Base-by-base conservation (phyloP, 1,140 invertebrate genomes). In the Halictus rubicundus region DNA sequence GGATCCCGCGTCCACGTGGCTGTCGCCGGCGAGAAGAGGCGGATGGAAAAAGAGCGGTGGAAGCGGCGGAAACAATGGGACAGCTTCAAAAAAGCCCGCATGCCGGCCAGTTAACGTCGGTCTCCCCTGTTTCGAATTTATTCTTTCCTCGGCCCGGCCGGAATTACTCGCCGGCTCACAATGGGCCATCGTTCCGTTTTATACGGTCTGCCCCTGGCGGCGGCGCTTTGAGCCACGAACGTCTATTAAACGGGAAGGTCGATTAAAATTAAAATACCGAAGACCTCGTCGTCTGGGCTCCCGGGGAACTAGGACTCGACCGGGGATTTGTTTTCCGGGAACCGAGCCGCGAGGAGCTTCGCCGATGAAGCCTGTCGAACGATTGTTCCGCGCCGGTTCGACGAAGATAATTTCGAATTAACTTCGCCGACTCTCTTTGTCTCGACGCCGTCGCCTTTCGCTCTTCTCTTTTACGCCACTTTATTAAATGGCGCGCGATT, bases 221-320 rank as follows among this genome's bases (percentile, higher is more conserved):
- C 21, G 21, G 37, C 23, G 39, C 63, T 65, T 65, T 65, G 63
- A 65, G 21, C 37, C 27, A 2, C 10, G 37, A n/a, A 65, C 39
- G 63, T 65, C 63, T 42, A 46, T 65, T 65, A 65, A 65, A 21
- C 37, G 39, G 37, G 32, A 42, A 23, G 63, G 37, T 42, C 8
- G 63, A 65, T 65, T 65, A 65, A 65, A 65, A 65, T 65, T 65
- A 42, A 25, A 65, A 65, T 65, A 65, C 39, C 63, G 63, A 65
- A 65, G 37, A 42, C 37, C 39, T 23, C 37, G 32, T 23, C 42
- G 16, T n/a, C 32, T 19, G 60, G 25, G n/a, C 63, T 23, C 37
- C 9, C 1, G n/a, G 8, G 8, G 19, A 37, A 39, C 32, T 21
- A n/a, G 21, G 25, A n/a, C 32, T 64, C 61, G 32, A 8, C 19